Evolutionary conservation across 2,888 invertebrate species (phyloP), one percentile per base, ranked within the genome.

Genomic region (Oscheius sp.): DNA sequence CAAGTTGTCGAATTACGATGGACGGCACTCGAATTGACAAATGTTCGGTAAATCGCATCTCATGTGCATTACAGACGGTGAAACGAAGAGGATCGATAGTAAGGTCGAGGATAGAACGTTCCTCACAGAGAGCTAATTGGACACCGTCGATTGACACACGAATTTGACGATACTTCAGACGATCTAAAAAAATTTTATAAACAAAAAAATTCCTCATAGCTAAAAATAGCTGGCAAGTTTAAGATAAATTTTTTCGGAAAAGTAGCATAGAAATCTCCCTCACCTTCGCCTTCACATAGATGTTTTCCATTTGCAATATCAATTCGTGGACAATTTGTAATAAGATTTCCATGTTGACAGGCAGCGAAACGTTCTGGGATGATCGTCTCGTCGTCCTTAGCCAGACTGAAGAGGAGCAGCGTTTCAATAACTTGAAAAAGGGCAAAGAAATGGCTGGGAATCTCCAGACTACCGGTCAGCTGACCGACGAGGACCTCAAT

Each of bases 401-500:
- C 94, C 63, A 92, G 90, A 28, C 93, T 91, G 71, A 95, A 90
- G 63, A 95, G 89, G 28, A 94, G 87, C 70, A 96, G 91, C 0
- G 94, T 93, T 88, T 97, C 95, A 62, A 96, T 87, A 1, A 93
- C 92, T 24, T 93, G 92, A 14, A 93, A 90, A 8, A 96, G 90
- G 84, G 94, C 93, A 85, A 93, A 92, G 0, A 96, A 86, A 50
- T 82, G 78, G 17, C 70, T 51, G 0, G 83, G 79, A 4, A 75
- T 65, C 32, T 94, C 94, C 51, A 97, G 88, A 84, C 94, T 92
- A 0, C 95, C 96, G 28, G 92, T 93, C 17, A 98, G 88, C 87
- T 95, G 94, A 0, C 97, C 97, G 47, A 97, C 87, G 80, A 95
- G 94, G 3, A 95, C 65, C 87, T 98, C 97, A 81, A 97, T 91